phyloP scores from a whole-genome alignment of 2,888 invertebrate species.

The Malthinus flaveolus region DNA sequence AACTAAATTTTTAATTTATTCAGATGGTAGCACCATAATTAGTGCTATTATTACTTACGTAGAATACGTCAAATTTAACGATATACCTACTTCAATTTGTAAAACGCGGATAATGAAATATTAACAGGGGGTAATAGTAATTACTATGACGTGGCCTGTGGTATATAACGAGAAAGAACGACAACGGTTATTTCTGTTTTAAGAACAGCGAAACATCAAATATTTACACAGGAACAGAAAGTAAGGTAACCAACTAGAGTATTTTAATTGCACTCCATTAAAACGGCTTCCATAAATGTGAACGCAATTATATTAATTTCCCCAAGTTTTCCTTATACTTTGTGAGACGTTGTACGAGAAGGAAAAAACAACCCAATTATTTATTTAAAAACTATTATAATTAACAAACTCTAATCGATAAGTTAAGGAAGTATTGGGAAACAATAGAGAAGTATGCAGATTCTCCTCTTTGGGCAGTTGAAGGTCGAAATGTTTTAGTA shows the following conservation, averaged over 20 bases:
- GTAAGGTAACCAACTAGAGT: background rate
- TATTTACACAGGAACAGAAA: background rate
- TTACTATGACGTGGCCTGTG: background rate
- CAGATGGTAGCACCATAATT: conserved; percentile 16
- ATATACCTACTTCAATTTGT: conserved; percentile 3
- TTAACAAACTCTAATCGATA: too few species aligned
- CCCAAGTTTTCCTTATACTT: too few species aligned
- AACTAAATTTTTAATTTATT: conserved; percentile 27
- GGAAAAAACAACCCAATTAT: too few species aligned
- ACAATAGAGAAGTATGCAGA: too few species aligned
- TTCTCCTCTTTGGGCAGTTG: too few species aligned
- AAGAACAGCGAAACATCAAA: background rate
- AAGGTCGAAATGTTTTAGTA: too few species aligned
- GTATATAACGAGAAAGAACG: background rate
- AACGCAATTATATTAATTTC: too few species aligned
- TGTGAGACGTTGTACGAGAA: too few species aligned
- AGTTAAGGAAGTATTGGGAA: too few species aligned
- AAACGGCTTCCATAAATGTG: too few species aligned
- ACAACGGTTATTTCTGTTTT: background rate
- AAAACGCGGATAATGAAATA: background rate
- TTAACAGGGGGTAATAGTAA: conserved; percentile 1
- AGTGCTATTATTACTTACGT: conserved; percentile 2
- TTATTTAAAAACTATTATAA: too few species aligned
- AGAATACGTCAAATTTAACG: conserved; percentile 1
- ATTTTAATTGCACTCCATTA: too few species aligned